Percentiles rank a stretch among this genome's conserved stretches.
phyloP scores from a whole-genome alignment of 1,140 invertebrate species.

The Laupala kohalensis region DNA sequence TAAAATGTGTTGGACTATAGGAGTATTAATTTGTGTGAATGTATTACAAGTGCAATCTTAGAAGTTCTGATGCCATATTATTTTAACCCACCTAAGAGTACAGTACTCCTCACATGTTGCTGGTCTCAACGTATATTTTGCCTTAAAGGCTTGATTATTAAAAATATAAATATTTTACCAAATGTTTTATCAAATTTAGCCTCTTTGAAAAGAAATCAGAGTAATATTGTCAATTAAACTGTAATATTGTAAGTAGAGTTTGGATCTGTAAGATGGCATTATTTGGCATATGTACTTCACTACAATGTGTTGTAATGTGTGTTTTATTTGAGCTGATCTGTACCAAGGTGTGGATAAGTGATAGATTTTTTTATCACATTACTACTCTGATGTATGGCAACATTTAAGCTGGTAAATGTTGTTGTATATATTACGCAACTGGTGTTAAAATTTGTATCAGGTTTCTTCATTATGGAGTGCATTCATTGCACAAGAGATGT shows the following conservation, averaged over 20 bases:
- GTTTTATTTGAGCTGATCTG: neutral
- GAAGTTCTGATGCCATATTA: neutral
- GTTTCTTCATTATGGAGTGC: conserved; percentile 3
- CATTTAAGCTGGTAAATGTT: neutral
- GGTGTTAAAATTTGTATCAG: neutral
- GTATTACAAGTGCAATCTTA: neutral
- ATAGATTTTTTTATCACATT: neutral
- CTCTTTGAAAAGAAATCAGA: neutral
- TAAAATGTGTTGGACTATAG: neutral
- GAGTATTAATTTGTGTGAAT: neutral
- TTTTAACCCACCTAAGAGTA: neutral
- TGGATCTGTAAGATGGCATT: no score
- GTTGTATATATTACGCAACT: neutral
- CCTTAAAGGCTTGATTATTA: neutral
- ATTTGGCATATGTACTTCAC: neutral
- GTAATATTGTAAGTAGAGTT: no score
- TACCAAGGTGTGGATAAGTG: neutral
- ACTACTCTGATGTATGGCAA: neutral
- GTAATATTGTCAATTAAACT: neutral
- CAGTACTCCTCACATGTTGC: neutral
- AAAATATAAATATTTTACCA: neutral
- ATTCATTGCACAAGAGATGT: conserved; percentile 9
- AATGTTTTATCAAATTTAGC: neutral
- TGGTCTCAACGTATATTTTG: neutral
- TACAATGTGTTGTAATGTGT: neutral